A percentile compares a stretch with the other conserved stretches of the same genome.
Evolutionary conservation across 2,113 vertebrate genomes (phyloP).

Genomic region (Hyla sarda): DNA sequence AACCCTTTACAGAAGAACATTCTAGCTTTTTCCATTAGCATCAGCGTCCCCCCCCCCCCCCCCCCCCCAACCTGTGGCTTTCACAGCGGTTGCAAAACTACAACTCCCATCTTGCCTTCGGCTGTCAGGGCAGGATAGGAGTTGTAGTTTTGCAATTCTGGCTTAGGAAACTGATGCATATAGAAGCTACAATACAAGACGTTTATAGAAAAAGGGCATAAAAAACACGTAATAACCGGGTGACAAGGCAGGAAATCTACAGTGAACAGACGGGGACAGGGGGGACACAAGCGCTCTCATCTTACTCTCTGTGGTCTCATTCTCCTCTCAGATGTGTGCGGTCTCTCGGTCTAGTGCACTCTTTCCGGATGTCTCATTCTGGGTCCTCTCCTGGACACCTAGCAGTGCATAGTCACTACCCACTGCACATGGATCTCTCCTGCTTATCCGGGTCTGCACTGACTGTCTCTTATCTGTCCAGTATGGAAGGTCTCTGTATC

Average conservation of each 20-base stretch:
- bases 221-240: too few species aligned
- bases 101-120: too few species aligned
- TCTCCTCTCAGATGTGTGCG: neutral
- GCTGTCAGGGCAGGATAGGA: too few species aligned
- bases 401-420: neutral
- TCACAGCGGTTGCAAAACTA: too few species aligned
- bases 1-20: neutral
- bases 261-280: neutral
- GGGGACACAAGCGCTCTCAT: neutral
- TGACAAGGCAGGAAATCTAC: neutral
- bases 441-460: neutral
- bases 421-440: neutral
- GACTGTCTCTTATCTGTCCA: neutral
- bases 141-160: too few species aligned
- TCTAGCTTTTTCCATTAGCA: too few species aligned
- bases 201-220: too few species aligned
- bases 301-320: slow-evolving; percentile 33
- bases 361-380: slow-evolving; percentile 27
- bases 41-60: too few species aligned
- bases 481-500: neutral
- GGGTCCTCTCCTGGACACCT: neutral
- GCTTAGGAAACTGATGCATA: too few species aligned
- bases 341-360: neutral
- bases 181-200: too few species aligned
- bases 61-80: too few species aligned